phyloP scores from a whole-genome alignment of 2,113 vertebrate species.

The Aspiorhynchus laticeps region DNA sequence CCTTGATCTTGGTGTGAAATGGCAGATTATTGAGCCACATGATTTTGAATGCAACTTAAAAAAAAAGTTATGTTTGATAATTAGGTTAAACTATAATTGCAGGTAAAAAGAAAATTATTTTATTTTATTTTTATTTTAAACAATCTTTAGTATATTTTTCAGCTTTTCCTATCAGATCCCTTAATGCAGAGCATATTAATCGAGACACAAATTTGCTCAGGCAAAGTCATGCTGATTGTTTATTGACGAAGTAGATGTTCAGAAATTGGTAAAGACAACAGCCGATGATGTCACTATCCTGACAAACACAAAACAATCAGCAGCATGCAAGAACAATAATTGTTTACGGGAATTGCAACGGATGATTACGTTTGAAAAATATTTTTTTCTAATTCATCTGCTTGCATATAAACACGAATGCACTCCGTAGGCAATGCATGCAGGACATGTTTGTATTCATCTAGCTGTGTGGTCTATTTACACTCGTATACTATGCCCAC shows the following conservation, averaged over 20 bases:
- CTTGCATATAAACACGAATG: constrained; percentile 39
- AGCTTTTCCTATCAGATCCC: not conserved
- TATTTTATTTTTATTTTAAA: not conserved
- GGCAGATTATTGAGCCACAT: not conserved
- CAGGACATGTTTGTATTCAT: constrained; percentile 60
- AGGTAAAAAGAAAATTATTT: not conserved
- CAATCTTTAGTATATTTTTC: not conserved
- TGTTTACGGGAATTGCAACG: constrained; percentile 37
- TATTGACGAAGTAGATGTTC: not conserved
- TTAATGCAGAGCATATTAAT: not conserved
- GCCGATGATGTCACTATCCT: constrained; percentile 38
- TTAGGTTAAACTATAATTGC: not conserved
- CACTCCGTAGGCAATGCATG: constrained; percentile 42
- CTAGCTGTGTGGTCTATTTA: constrained; percentile 55
- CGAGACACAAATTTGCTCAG: not conserved
- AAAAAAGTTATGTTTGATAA: not conserved
- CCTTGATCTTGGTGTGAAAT: not conserved
- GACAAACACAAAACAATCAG: constrained; percentile 31
- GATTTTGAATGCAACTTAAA: not conserved
- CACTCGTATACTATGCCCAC: constrained; percentile 44
- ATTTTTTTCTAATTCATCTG: constrained; percentile 15
- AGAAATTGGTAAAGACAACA: constrained; percentile 13
- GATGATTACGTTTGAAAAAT: constrained; percentile 45
- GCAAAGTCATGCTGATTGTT: constrained; percentile 1
- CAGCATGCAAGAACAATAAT: constrained; percentile 29